Conservation (phyloP, 2,113 vertebrate species). For the Calyptomena viridis region DNA sequence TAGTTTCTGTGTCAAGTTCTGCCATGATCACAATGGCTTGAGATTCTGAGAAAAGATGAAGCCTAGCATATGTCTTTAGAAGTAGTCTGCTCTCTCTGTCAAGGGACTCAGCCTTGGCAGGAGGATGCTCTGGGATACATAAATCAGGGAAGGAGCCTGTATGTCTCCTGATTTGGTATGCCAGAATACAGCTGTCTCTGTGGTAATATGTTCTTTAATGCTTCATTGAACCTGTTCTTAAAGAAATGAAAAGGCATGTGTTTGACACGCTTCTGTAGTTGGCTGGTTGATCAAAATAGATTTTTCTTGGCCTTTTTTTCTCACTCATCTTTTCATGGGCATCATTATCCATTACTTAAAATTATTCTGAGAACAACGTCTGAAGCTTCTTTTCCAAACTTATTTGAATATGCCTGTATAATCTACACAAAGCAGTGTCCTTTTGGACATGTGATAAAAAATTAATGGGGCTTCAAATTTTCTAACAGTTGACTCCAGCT, state of each 20-base stretch:
- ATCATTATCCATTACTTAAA: conserved; percentile 52
- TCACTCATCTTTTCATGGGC: conserved; percentile 46
- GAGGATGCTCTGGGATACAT: conserved; percentile 46
- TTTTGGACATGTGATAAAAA: conserved; percentile 63
- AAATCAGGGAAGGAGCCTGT: conserved; percentile 68
- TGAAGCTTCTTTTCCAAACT: conserved; percentile 28
- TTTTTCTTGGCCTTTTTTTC: conserved; percentile 44
- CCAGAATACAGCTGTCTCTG: conserved; percentile 60
- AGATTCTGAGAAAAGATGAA: conserved; percentile 41
- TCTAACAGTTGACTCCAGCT: conserved; percentile 43
- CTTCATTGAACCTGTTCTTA: conserved; percentile 61
- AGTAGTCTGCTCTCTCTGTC: conserved; percentile 35
- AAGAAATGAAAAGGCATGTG: conserved; percentile 73
- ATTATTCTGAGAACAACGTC: conserved; percentile 23
- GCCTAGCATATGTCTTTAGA: conserved; percentile 43
- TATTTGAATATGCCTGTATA: conserved; percentile 33
- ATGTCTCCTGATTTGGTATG: conserved; percentile 57
- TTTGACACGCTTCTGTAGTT: conserved; percentile 58
- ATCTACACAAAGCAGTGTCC: conserved; percentile 19
- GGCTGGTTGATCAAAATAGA: conserved; percentile 65
- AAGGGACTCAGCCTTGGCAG: conserved; percentile 54
- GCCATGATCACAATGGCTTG: conserved; percentile 32
- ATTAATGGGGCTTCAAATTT: conserved; percentile 52
- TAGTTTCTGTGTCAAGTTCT: background rate
- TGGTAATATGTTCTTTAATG: conserved; percentile 72